Base-by-base conservation (phyloP, 2,113 vertebrate species). In the Theristicus caerulescens region DNA sequence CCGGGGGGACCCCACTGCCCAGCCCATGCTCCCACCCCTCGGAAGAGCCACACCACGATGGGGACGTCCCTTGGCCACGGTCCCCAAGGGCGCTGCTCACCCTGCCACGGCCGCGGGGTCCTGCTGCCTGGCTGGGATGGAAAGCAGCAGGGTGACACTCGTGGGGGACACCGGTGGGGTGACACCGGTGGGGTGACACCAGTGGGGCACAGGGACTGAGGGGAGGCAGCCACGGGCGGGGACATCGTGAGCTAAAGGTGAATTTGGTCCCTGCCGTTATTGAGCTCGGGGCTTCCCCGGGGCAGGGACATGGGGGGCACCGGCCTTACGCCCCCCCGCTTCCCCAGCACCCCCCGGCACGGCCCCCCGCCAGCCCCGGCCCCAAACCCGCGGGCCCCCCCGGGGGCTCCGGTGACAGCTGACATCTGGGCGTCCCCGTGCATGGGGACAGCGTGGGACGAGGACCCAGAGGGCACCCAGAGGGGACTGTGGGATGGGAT, bases 21-120 rank as follows among this genome's bases (percentile, higher is more conserved):
- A 16, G 8, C 20, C 19, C 2, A 3, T 5, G 16, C 18, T 61
- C 18, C 11, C 10, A 6, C 5, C 24, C 55, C 47, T 1, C 5
- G 62, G n/a, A 59, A 69, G 38, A 62, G 26, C 49, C 54, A 34
- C 73, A 16, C 36, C 26, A 13, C 0, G 1, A 34, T 0, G 2
- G 31, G 44, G 44, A 44, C 2, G 1, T 29, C 38, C 36, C 38
- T 57, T 20, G 42, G 38, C 25, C 26, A 29, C 1, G 2, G 54
- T 51, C n/a, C 47, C 69, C 49, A 16, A 6, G 16, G 52, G 22
- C 2, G 2, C 31, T 55, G 29, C 47, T 46, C 40, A 4, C 19
- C 44, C 51, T 13, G 2, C 12, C 10, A 16, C 1, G 2, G 57
- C 49, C 64, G 47, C 3, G 1, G 88, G 46, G 38, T 21, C 6